Evolutionary conservation across 1,140 invertebrate species (phyloP), one percentile per base, ranked within the genome.

Genomic region (Drosophila pachea): DNA sequence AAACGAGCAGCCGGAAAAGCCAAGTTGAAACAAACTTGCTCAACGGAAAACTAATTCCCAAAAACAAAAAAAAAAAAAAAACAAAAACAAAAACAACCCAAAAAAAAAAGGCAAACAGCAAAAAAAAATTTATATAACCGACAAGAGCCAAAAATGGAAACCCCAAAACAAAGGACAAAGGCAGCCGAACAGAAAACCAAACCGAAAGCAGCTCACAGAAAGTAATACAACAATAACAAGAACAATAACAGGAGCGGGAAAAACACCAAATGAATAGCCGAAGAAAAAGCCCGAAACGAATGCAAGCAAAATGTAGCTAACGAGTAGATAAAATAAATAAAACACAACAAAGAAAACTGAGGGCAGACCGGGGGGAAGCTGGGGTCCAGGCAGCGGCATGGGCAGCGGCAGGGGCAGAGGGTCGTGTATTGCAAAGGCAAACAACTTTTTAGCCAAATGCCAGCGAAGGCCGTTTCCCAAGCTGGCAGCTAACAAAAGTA

Each of bases 401-500:
- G n/a, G n/a, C n/a, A n/a, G n/a, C n/a, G n/a, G 5, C 8, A 11
- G 22, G 22, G n/a, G 29, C 22, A 5, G 6, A 5, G 49, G 49
- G 49, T 45, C 29, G 29, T 56, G 54, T 43, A 45, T 45, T 68
- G 67, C 74, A 67, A 78, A 78, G 76, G 76, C 76, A 78, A 78
- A 77, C 76, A 78, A 78, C 76, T 78, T 78, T 75, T 71, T 78
- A 60, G 68, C 71, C 76, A 78, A 78, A 78, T 78, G 76, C 76
- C 76, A 78, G 50, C 68, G 76, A 78, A 78, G 76, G 76, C 72
- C 76, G 76, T 78, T 78, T 64, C 68, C 36, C 47, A 55, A 35
- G 43, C 47, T 65, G 32, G 42, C 31, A 53, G 67, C 66, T 78
- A 62, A 65, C 76, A 78, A 78, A 78, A 78, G 76, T 78, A 78